Conservation (phyloP, 2,888 invertebrate genomes). For the Pheosia tremula region DNA sequence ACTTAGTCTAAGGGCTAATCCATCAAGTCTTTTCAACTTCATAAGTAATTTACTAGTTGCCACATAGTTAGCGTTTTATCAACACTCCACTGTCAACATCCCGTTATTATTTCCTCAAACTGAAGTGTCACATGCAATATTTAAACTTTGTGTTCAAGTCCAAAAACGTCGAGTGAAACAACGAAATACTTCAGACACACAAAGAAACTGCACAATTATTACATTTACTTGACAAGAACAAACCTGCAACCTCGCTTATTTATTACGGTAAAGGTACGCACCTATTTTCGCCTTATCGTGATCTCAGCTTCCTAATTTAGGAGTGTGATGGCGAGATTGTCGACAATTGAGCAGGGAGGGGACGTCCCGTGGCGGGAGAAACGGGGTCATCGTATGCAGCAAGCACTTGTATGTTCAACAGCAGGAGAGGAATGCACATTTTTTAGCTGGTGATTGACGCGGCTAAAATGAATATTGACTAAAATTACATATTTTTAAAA, state of each 20-base stretch:
- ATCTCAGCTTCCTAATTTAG: conserved; percentile 69
- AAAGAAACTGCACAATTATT: conserved; percentile 8
- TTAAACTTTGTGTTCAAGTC: background rate
- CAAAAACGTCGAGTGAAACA: conserved; percentile 9
- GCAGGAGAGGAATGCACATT: conserved; percentile 19
- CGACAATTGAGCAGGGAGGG: conserved; percentile 51
- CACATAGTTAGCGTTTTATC: conserved; percentile 8
- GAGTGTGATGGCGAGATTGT: conserved; percentile 67
- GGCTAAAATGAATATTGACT: background rate
- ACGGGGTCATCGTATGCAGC: conserved; percentile 67
- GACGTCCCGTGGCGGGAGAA: conserved; percentile 54
- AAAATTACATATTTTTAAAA: too few relatives aligned
- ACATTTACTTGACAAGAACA: conserved; percentile 31
- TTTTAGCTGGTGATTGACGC: background rate
- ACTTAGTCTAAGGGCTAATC: background rate
- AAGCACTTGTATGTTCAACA: conserved; percentile 51
- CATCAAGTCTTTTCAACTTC: conserved; percentile 3
- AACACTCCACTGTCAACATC: conserved; percentile 8
- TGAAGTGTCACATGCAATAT: conserved; percentile 8
- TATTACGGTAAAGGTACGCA: conserved; percentile 26
- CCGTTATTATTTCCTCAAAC: conserved; percentile 13
- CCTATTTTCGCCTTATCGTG: conserved; percentile 49
- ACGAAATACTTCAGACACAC: background rate
- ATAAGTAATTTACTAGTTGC: background rate
- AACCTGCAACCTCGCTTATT: conserved; percentile 32